These are phyloP conservation scores for Hedya salicella DNA, from an alignment of 2,888 invertebrate species.

Conservation along the genomic window DNA sequence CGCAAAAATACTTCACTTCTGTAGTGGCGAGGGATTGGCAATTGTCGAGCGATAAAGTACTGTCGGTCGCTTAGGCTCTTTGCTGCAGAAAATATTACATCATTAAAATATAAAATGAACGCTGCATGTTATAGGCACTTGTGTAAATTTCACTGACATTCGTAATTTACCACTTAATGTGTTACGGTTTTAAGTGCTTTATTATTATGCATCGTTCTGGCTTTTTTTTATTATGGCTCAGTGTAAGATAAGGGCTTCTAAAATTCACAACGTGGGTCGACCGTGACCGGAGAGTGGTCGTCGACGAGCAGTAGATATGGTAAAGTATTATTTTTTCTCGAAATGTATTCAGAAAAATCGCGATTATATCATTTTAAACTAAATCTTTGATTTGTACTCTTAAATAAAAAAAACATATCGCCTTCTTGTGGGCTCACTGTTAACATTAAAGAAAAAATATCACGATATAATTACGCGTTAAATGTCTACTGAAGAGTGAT, in stretches of 20 bases:
- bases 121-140: constrained; percentile 56
- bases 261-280: constrained; percentile 18
- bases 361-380: neutral
- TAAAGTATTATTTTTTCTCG: constrained; percentile 47
- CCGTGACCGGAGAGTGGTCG: constrained; percentile 30
- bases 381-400: neutral
- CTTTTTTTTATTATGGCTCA: constrained; percentile 58
- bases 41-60: constrained; percentile 6
- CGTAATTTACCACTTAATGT: constrained; percentile 50
- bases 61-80: constrained; percentile 37
- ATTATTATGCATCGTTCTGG: constrained; percentile 63
- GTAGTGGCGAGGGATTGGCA: neutral
- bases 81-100: constrained; percentile 62
- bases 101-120: constrained; percentile 53
- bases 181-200: constrained; percentile 53
- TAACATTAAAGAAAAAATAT: constrained; percentile 40
- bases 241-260: constrained; percentile 42
- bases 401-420: constrained; percentile 25
- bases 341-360: neutral
- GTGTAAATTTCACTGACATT: constrained; percentile 53
- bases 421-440: constrained; percentile 74
- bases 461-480: constrained; percentile 4
- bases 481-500: neutral
- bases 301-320: constrained; percentile 45
- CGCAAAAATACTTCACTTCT: neutral